These are phyloP conservation scores for Ctenodactylus gundi DNA, from an alignment of 2,113 vertebrate genomes.

Conservation along the genomic window DNA sequence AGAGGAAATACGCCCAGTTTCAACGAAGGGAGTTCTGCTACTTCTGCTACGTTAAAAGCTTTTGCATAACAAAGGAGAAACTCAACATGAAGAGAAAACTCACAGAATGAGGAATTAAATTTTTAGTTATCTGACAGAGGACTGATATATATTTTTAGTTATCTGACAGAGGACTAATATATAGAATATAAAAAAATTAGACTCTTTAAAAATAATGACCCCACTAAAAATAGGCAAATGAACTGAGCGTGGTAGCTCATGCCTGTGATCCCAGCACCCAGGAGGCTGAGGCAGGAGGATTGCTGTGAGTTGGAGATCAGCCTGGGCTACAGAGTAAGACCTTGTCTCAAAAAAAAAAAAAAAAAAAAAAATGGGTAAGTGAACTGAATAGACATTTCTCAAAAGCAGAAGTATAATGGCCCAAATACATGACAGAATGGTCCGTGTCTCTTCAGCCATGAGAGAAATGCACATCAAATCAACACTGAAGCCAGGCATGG, in stretches of 20 bases:
- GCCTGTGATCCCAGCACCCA: too few relatives aligned
- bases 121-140: neutral
- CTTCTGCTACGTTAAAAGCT: neutral
- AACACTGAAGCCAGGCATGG: too few relatives aligned
- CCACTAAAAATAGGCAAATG: neutral
- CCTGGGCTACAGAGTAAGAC: too few relatives aligned
- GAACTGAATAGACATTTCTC: neutral
- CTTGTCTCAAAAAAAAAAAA: too few relatives aligned
- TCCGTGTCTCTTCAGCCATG: neutral
- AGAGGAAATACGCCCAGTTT: neutral
- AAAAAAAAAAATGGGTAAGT: neutral
- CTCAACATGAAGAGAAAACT: neutral
- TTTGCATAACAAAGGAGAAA: neutral
- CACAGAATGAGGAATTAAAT: neutral
- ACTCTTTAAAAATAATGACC: neutral
- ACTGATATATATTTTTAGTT: neutral
- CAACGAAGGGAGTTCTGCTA: neutral
- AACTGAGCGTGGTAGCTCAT: too few relatives aligned
- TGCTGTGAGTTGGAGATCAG: too few relatives aligned
- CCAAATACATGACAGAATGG: neutral
- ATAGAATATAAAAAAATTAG: neutral
- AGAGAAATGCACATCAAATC: neutral
- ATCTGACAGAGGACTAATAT: neutral
- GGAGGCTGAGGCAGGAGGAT: too few relatives aligned
- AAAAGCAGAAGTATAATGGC: neutral